A percentile compares a stretch with the other conserved stretches of the same genome.
phyloP scores from a whole-genome alignment of 2,797 vertebrate species.

The Acanthornis magna region DNA sequence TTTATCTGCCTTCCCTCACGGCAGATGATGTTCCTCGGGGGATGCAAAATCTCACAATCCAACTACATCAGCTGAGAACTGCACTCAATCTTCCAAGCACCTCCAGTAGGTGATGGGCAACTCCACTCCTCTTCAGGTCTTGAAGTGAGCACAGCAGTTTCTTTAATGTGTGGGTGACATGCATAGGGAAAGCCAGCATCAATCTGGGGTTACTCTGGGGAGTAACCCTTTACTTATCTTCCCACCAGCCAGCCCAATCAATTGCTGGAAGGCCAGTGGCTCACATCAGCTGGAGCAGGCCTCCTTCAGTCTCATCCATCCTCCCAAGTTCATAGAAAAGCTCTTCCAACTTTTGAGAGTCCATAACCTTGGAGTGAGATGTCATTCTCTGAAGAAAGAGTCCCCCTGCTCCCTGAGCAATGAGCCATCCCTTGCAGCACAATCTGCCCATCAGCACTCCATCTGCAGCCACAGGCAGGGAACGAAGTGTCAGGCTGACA shows the following conservation, averaged over 20 bases:
- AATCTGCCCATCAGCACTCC: background rate
- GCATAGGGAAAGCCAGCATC: background rate
- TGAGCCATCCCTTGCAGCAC: background rate
- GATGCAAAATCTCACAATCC: background rate
- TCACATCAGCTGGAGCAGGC: background rate
- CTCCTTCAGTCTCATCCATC: background rate
- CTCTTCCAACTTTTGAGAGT: background rate
- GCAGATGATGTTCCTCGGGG: background rate
- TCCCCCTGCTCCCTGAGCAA: fast-evolving
- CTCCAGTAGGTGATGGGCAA: background rate
- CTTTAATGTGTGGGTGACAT: background rate
- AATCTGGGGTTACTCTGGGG: background rate
- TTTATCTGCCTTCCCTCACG: background rate
- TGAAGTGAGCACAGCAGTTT: fast-evolving
- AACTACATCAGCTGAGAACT: background rate
- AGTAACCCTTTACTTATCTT: background rate
- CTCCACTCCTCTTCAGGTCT: background rate
- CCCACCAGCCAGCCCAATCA: background rate
- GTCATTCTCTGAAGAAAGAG: background rate
- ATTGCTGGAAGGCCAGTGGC: background rate
- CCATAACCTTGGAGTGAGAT: background rate
- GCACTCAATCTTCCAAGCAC: fast-evolving
- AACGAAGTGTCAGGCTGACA: background rate
- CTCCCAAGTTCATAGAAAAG: background rate
- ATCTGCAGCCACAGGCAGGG: background rate